Conservation (phyloP, 2,797 vertebrate genomes). For the Melanotaenia nigrans region DNA sequence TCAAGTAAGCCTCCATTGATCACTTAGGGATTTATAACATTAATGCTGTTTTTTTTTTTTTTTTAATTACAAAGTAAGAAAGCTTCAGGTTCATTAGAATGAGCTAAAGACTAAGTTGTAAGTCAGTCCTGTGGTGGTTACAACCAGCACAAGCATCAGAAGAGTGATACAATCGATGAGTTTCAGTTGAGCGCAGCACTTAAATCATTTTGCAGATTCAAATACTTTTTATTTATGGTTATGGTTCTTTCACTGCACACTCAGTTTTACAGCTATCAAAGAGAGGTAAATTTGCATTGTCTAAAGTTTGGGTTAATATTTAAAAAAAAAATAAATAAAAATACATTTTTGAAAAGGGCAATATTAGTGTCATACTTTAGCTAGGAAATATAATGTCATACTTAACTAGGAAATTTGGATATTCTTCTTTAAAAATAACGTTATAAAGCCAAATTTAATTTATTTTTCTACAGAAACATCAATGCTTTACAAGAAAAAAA, state of each 20-base stretch:
- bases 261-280: not conserved
- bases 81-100: not conserved
- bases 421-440: not conserved
- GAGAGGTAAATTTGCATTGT: not conserved
- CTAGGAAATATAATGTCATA: too few species aligned
- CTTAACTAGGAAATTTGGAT: not conserved
- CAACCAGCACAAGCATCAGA: not conserved
- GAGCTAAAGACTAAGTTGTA: not conserved
- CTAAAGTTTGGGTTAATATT: too few species aligned
- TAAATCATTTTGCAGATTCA: not conserved
- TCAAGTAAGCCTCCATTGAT: slow-evolving; percentile 11
- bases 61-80: not conserved
- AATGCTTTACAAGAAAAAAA: too few species aligned
- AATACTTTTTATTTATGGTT: not conserved
- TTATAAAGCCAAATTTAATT: not conserved
- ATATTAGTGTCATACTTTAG: not conserved
- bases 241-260: not conserved
- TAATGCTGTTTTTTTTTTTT: not conserved
- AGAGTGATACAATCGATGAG: not conserved
- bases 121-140: not conserved
- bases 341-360: not conserved
- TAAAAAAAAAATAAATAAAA: not conserved
- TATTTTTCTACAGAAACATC: too few species aligned
- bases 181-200: not conserved
- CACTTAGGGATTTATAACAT: not conserved